Conservation (phyloP, 2,888 invertebrate species). For the Agriopis leucophaearia region DNA sequence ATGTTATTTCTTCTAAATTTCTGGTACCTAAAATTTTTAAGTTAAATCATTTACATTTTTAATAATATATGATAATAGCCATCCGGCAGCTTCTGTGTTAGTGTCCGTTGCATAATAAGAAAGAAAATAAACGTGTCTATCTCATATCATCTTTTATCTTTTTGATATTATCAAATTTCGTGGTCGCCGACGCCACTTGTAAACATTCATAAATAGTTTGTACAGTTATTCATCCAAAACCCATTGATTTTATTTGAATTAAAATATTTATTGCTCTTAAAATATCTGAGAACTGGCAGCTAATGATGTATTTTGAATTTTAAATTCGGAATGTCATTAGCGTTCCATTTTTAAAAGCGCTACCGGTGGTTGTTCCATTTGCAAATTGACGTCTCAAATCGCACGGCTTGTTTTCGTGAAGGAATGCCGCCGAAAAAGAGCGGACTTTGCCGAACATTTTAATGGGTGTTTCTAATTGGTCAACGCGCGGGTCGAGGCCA, state of each 20-base stretch:
- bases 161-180: constrained; percentile 27
- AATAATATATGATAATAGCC: constrained; percentile 6
- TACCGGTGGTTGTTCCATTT: constrained; percentile 70
- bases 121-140: constrained; percentile 15
- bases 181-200: constrained; percentile 25
- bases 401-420: constrained; percentile 76
- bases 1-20: too few relatives aligned
- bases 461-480: constrained; percentile 82
- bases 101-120: constrained; percentile 4
- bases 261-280: constrained; percentile 45
- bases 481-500: constrained; percentile 69
- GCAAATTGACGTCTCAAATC: constrained; percentile 78
- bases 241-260: constrained; percentile 45
- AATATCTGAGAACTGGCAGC: constrained; percentile 43
- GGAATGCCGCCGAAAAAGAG: constrained; percentile 76
- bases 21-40: too few relatives aligned
- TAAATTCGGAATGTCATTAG: constrained; percentile 59
- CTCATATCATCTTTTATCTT: constrained; percentile 24
- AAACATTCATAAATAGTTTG: constrained; percentile 25
- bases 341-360: constrained; percentile 70
- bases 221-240: constrained; percentile 30
- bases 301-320: constrained; percentile 60
- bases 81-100: constrained; percentile 19
- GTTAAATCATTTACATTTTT: too few relatives aligned
- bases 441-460: constrained; percentile 69